A percentile compares a stretch with the other conserved stretches of the same genome.
phyloP scores from a whole-genome alignment of 2,797 vertebrate species.

The Danio kyathit region DNA sequence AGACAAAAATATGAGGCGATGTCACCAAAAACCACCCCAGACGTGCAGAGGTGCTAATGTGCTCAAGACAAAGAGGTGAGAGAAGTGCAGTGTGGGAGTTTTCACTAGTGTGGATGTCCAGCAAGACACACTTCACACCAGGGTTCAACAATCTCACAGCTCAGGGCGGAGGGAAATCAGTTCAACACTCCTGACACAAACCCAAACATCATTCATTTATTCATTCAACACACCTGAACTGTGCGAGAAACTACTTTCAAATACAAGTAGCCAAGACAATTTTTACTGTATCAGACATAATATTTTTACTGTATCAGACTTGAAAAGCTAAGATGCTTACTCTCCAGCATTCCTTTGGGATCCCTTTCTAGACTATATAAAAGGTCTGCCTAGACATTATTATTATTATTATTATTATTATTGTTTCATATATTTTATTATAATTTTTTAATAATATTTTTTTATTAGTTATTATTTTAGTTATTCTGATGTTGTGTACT shows the following conservation, averaged over 20 bases:
- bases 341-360: too few relatives aligned
- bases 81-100: constrained; percentile 5
- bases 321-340: too few relatives aligned
- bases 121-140: background rate
- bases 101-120: background rate
- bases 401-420: too few relatives aligned
- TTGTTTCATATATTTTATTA: too few relatives aligned
- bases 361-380: too few relatives aligned
- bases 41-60: constrained; percentile 29
- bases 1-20: constrained; percentile 22
- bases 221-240: background rate
- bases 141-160: background rate
- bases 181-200: constrained; percentile 25
- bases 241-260: background rate
- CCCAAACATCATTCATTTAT: constrained; percentile 64
- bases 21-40: constrained; percentile 3
- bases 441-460: too few relatives aligned
- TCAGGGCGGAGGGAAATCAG: constrained; percentile 21
- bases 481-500: too few relatives aligned
- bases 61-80: background rate
- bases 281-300: too few relatives aligned
- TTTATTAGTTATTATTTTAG: too few relatives aligned
- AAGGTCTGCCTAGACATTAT: too few relatives aligned
- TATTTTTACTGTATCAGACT: too few relatives aligned
- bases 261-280: background rate